Evolutionary conservation across 2,113 vertebrate genomes (phyloP).

Genomic region (Oryzias melastigma): DNA sequence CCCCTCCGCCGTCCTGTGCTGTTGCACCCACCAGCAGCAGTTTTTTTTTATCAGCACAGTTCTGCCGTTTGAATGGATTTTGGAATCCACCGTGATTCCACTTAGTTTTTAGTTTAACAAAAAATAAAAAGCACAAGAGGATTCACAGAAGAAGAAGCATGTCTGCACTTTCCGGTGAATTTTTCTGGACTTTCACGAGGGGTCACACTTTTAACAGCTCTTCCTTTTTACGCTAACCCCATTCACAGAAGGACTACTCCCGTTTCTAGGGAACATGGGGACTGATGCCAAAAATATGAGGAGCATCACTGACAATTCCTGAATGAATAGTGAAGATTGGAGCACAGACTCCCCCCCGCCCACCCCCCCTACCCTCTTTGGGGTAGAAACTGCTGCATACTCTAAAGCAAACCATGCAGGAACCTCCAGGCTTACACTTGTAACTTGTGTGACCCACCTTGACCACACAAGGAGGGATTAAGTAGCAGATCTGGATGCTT

Average conservation of each 20-base stretch:
- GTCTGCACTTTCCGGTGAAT: conserved; percentile 41
- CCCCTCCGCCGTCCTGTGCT: conserved; percentile 33
- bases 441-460: conserved; percentile 31
- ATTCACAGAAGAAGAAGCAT: conserved; percentile 27
- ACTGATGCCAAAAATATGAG: conserved; percentile 15
- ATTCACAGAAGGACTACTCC: conserved; percentile 7
- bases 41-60: conserved; percentile 32
- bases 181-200: conserved; percentile 52
- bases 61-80: conserved; percentile 40
- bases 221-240: conserved; percentile 47
- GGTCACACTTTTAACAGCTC: conserved; percentile 43
- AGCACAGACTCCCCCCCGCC: conserved; percentile 2
- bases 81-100: conserved; percentile 31
- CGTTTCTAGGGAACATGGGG: conserved; percentile 18
- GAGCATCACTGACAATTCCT: conserved; percentile 25
- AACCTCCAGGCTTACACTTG: conserved; percentile 13
- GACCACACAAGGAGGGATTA: conserved; percentile 32
- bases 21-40: conserved; percentile 43
- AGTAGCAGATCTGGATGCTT: conserved; percentile 65
- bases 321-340: conserved; percentile 30
- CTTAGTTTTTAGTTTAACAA: conserved; percentile 14
- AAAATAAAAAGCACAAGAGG: conserved; percentile 63
- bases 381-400: conserved; percentile 32
- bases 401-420: conserved; percentile 10
- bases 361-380: conserved; percentile 1